Percentiles rank a stretch among this genome's conserved stretches.
Conservation (phyloP, 2,113 vertebrate genomes). For the Columba janthina region DNA sequence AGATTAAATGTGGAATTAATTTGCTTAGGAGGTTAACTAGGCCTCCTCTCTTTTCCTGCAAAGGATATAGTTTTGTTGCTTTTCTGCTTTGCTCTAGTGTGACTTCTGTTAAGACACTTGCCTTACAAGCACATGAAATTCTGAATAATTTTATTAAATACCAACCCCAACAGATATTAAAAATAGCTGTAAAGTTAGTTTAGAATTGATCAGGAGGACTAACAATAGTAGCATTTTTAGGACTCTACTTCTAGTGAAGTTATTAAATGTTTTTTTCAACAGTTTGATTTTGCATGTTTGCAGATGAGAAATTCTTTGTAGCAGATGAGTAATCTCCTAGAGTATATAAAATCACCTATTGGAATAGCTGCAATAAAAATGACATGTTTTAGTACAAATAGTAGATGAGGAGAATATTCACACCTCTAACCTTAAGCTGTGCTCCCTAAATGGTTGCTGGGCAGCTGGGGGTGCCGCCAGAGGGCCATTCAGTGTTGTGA, state of each 20-base stretch:
- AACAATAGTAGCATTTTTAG: neutral
- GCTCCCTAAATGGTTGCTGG: neutral
- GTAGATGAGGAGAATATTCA: neutral
- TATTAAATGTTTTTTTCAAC: neutral
- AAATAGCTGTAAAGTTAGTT: neutral
- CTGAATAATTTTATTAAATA: neutral
- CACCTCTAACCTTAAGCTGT: neutral
- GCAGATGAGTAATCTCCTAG: neutral
- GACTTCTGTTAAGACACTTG: neutral
- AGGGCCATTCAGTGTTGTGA: neutral
- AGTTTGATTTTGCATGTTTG: neutral
- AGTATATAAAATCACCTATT: neutral
- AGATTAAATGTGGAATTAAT: slow-evolving; percentile 25
- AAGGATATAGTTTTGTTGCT: neutral
- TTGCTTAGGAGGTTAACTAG: neutral
- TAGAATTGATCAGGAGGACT: neutral
- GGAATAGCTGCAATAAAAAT: neutral
- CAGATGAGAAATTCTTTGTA: neutral
- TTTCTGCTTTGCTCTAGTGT: neutral
- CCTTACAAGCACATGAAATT: neutral
- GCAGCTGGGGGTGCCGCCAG: neutral
- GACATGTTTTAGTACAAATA: neutral
- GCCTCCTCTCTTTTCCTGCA: neutral
- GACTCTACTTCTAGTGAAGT: neutral
- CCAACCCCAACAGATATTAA: neutral